A percentile compares a stretch with the other conserved stretches of the same genome.
Conservation (phyloP, 2,888 invertebrate genomes). For the Ryuthela nishihirai region DNA sequence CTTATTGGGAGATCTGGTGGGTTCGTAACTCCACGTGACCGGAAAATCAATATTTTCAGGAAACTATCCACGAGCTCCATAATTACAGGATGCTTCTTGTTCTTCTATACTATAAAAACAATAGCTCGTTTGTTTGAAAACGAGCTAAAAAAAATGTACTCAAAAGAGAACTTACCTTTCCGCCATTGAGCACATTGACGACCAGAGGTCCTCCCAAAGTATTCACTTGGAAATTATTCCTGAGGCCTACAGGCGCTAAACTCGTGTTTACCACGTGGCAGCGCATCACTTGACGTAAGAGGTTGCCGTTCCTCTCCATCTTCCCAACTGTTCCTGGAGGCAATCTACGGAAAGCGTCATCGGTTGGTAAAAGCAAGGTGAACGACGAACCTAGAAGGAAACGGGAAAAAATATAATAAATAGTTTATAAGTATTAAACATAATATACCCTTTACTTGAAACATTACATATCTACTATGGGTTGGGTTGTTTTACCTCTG, state of each 20-base stretch:
- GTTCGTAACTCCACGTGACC: no score
- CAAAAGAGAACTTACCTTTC: slow-evolving; percentile 9
- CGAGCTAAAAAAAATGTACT: neutral
- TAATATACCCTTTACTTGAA: neutral
- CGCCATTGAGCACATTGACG: slow-evolving; percentile 15
- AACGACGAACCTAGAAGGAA: slow-evolving; percentile 7
- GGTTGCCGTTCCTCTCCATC: slow-evolving; percentile 1
- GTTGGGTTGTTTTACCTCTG: no score
- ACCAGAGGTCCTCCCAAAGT: slow-evolving; percentile 24
- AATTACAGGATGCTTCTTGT: no score
- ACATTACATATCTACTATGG: no score
- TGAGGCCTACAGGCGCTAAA: neutral
- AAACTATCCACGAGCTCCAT: no score
- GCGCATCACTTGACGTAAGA: slow-evolving; percentile 13
- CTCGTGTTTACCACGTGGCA: slow-evolving; percentile 21
- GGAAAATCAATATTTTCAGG: no score
- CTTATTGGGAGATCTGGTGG: no score
- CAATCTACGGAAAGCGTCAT: slow-evolving; percentile 14
- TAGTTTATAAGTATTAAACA: neutral
- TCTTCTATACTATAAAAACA: no score
- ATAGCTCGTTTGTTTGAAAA: no score
- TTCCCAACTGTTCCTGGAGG: slow-evolving; percentile 5
- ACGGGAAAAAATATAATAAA: neutral
- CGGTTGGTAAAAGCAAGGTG: slow-evolving; percentile 31
- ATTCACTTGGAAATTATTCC: slow-evolving; percentile 12